Conservation (phyloP, 2,113 vertebrate genomes). For the Hemiscyllium ocellatum region DNA sequence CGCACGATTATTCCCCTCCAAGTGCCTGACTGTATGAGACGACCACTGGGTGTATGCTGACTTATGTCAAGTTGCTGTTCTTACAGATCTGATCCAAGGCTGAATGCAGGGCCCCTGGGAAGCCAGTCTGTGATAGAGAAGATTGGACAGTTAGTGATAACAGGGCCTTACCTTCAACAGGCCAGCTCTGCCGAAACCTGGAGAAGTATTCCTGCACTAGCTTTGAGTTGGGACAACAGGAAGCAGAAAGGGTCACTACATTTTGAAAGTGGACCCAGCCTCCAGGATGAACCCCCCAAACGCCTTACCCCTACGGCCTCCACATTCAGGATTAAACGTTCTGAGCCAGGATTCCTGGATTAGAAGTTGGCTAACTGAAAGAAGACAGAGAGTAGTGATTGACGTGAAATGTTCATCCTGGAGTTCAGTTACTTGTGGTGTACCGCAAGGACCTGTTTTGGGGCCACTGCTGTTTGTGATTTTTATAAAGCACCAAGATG, state of each 20-base stretch:
- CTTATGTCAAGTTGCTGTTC: not conserved
- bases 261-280: not conserved
- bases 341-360: no score
- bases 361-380: no score
- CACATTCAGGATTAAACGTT: not conserved
- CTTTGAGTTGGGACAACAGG: not conserved
- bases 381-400: no score
- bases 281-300: not conserved
- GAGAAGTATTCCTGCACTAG: not conserved
- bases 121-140: not conserved
- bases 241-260: not conserved
- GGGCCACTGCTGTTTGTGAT: no score
- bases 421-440: no score
- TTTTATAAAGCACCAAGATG: no score
- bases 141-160: not conserved
- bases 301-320: not conserved
- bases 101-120: not conserved
- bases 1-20: not conserved
- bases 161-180: not conserved
- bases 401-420: no score
- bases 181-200: not conserved
- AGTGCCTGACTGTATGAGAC: not conserved
- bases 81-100: not conserved
- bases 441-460: no score
- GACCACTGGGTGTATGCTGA: no score